Evolutionary conservation across 2,113 vertebrate species (phyloP).

Genomic region (Numida meleagris): DNA sequence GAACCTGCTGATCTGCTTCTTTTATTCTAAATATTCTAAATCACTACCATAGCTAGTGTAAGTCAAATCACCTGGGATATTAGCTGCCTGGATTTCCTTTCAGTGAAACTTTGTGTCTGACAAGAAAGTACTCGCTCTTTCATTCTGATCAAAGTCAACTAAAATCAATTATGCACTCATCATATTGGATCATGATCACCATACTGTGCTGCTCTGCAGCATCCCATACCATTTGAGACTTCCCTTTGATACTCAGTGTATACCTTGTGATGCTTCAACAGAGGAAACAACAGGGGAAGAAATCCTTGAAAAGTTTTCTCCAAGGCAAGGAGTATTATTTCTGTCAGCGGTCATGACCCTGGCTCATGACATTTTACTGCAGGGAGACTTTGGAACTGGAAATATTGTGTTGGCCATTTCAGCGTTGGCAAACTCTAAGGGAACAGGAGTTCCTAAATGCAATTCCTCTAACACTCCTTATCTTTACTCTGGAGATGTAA

Average conservation of each 20-base stretch:
- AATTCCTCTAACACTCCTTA: background rate
- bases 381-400: slow-evolving; percentile 8
- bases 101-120: background rate
- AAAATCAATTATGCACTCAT: background rate
- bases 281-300: background rate
- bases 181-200: background rate
- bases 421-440: background rate
- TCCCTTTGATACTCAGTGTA: background rate
- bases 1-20: background rate
- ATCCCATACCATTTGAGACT: background rate
- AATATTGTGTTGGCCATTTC: background rate
- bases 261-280: background rate
- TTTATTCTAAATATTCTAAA: background rate
- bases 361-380: background rate
- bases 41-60: background rate
- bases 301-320: background rate
- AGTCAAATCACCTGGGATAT: background rate
- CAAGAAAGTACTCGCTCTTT: background rate
- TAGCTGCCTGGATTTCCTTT: background rate
- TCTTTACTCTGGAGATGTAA: background rate
- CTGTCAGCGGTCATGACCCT: background rate
- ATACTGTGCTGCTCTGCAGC: background rate
- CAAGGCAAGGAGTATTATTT: slow-evolving; percentile 7
- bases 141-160: background rate
- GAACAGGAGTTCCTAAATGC: background rate